A percentile compares a stretch with the other conserved stretches of the same genome.
These are phyloP conservation scores for Bradysia coprophila DNA, from an alignment of 1,140 invertebrate genomes.

Conservation along the genomic window DNA sequence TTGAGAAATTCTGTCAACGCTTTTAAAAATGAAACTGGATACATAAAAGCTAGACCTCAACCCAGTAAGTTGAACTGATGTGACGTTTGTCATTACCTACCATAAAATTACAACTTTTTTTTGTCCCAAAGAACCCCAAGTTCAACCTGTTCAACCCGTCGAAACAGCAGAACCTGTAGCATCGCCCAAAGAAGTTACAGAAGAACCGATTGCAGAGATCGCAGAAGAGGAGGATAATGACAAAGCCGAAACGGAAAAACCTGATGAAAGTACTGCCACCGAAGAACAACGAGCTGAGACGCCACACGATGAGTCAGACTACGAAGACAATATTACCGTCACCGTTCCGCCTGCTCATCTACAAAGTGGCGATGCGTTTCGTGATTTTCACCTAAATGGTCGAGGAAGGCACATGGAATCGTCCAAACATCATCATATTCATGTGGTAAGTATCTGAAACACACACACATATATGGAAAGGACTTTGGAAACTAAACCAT, in stretches of 20 bases:
- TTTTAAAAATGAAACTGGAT: constrained; percentile 82
- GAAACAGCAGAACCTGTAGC: background rate
- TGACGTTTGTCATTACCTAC: too few species aligned
- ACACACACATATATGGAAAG: background rate
- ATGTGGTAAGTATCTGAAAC: background rate
- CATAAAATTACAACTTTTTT: background rate
- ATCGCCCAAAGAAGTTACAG: background rate
- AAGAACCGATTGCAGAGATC: constrained; percentile 2
- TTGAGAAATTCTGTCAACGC: constrained; percentile 69
- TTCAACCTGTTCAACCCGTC: background rate
- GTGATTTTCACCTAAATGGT: constrained; percentile 8
- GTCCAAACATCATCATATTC: background rate
- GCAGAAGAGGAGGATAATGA: constrained; percentile 1
- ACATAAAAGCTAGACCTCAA: constrained; percentile 23
- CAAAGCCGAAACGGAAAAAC: background rate
- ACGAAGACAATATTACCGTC: constrained; percentile 34
- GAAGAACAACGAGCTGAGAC: background rate
- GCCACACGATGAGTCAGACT: constrained; percentile 27
- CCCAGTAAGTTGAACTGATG: constrained; percentile 1
- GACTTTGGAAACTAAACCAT: too few species aligned
- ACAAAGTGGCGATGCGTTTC: constrained; percentile 8
- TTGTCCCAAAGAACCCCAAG: background rate
- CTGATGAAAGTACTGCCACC: background rate
- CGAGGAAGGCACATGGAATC: constrained; percentile 2
- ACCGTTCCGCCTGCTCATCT: constrained; percentile 26